Evolutionary conservation across 2,888 invertebrate species (phyloP).

Genomic region (Drosophila robusta): DNA sequence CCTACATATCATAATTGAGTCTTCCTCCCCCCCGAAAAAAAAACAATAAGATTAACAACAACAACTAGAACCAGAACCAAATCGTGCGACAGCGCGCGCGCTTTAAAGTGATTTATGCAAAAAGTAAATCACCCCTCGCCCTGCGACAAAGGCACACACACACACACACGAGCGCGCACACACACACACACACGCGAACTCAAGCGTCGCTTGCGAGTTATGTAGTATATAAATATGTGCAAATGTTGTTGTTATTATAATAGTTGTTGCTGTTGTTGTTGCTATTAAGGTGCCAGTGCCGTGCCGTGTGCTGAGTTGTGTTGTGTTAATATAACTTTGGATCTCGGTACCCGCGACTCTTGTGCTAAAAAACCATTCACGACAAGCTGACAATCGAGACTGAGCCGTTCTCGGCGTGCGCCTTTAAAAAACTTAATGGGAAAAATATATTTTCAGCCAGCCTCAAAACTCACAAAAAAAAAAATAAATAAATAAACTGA

Average conservation of each 20-base stretch:
- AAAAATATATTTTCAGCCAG: constrained; percentile 71
- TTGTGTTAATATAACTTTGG: constrained; percentile 57
- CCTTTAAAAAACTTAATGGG: constrained; percentile 82
- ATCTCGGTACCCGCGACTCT: constrained; percentile 55
- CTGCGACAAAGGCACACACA: constrained; percentile 40
- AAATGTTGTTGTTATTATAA: constrained; percentile 48
- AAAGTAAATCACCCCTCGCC: constrained; percentile 58
- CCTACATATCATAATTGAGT: constrained; percentile 52
- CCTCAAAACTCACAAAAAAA: constrained; percentile 53
- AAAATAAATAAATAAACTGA: constrained; percentile 52
- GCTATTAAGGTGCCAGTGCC: constrained; percentile 28
- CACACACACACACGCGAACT: constrained; percentile 23
- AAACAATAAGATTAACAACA: background rate
- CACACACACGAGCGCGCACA: constrained; percentile 30
- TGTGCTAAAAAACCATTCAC: constrained; percentile 82
- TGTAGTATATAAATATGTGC: constrained; percentile 54
- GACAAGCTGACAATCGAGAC: constrained; percentile 83
- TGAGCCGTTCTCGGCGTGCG: constrained; percentile 82
- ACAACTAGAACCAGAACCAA: constrained; percentile 27
- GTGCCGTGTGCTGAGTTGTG: constrained; percentile 13
- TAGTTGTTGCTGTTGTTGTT: constrained; percentile 18
- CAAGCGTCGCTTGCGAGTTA: constrained; percentile 45
- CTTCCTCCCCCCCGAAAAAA: background rate
- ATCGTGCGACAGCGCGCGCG: constrained; percentile 55
- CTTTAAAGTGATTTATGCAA: constrained; percentile 72